Percentiles rank a stretch among this genome's conserved stretches.
Evolutionary conservation across 2,113 vertebrate genomes (phyloP).

Genomic region (Nothocercus julius): DNA sequence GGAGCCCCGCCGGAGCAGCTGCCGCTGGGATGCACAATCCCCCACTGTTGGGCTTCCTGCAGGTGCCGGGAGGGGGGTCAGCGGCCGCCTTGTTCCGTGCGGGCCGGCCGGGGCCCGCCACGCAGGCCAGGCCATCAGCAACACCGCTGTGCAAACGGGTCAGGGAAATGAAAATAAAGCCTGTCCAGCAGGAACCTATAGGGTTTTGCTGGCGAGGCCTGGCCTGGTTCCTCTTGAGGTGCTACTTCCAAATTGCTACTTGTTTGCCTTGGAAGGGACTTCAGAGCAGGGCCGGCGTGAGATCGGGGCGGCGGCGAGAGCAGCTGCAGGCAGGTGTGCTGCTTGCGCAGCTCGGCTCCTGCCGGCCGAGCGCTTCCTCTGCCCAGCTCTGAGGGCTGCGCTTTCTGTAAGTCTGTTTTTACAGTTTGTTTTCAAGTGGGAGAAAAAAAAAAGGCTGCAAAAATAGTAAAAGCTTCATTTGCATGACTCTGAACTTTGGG

Average conservation of each 20-base stretch:
- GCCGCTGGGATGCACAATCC: slow-evolving; percentile 79
- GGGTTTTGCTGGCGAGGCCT: slow-evolving; percentile 74
- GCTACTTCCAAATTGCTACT: slow-evolving; percentile 78
- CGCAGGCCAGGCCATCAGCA: slow-evolving; percentile 80
- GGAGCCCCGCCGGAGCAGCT: background rate
- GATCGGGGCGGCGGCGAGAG: slow-evolving; percentile 64
- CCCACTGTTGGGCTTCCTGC: slow-evolving; percentile 79
- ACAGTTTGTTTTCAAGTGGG: slow-evolving; percentile 60
- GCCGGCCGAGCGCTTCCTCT: slow-evolving; percentile 59
- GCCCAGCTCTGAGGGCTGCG: slow-evolving; percentile 26
- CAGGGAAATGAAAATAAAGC: slow-evolving; percentile 88
- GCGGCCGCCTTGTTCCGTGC: slow-evolving; percentile 87
- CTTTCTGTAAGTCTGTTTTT: slow-evolving; percentile 61
- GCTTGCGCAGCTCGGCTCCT: slow-evolving; percentile 49
- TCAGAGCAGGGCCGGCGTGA: slow-evolving; percentile 69
- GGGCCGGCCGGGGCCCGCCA: slow-evolving; percentile 79
- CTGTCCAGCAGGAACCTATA: slow-evolving; percentile 70
- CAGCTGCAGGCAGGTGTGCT: slow-evolving; percentile 78
- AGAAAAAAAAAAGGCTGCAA: slow-evolving; percentile 26
- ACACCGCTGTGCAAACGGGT: slow-evolving; percentile 85
- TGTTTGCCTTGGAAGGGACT: slow-evolving; percentile 86
- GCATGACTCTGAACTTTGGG: slow-evolving; percentile 47
- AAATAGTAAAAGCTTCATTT: slow-evolving; percentile 45
- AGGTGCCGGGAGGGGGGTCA: slow-evolving; percentile 86
- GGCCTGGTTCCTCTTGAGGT: slow-evolving; percentile 73